Base-by-base conservation (phyloP, 2,888 invertebrate species). In the Lagria hirta region DNA sequence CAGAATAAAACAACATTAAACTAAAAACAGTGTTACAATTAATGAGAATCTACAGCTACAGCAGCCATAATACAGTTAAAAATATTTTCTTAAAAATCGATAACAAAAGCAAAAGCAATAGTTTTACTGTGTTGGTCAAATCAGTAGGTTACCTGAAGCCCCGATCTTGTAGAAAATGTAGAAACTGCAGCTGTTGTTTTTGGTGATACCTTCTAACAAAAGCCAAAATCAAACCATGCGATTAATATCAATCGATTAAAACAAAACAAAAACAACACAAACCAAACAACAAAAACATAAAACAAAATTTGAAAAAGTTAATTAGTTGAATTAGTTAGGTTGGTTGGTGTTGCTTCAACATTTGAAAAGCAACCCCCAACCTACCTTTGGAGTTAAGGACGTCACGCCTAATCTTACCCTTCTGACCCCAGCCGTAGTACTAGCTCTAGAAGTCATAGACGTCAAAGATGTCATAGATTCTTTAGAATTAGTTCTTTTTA, bases 351-450 rank as follows among this genome's bases (percentile, higher is more conserved):
- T 54, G 54, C 30, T 42, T 30, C 29, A 32, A 28, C n/a, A n/a
- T n/a, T n/a, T n/a, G n/a, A n/a, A n/a, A n/a, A n/a, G n/a, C n/a
- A n/a, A n/a, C n/a, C n/a, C n/a, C 57, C 60, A 61, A 77, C 80
- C 78, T 78, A 80, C 80, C 80, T 81, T 80, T n/a, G 79, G 64
- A 36, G 76, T 75, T 66, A 84, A 75, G 63, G 84, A 81, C 62
- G 81, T 81, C 68, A 84, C 81, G 64, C 85, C 85, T 66, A 88
- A 82, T 74, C 83, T 83, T 81, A 84, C 88, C 84, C 88, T 81
- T 75, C 80, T 75, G 61, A 75, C 73, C n/a, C n/a, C n/a, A n/a
- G n/a, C n/a, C n/a, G n/a, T n/a, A 58, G 77, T 75, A 54, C 79
- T 77, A 17, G 69, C 71, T 8, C 68, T 71, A 34, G 69, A 69